phyloP scores from a whole-genome alignment of 2,888 invertebrate genomes.

The Pachymerium ferrugineum region DNA sequence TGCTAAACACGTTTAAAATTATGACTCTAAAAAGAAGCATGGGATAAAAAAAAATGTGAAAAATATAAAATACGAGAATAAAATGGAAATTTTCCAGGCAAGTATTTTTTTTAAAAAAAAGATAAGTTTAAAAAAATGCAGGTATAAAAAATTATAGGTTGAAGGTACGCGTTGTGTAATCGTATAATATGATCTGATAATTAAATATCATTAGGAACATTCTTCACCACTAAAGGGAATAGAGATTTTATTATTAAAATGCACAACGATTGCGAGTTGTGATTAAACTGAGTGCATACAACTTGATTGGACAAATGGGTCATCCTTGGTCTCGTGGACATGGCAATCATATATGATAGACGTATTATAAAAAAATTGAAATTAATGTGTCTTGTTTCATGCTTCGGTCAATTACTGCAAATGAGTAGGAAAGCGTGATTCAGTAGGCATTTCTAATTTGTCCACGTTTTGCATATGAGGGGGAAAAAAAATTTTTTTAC shows the following conservation, averaged over 20 bases:
- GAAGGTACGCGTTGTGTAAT: too few species aligned
- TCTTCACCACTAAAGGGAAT: not conserved
- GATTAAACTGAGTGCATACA: not conserved
- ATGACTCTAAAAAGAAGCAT: not conserved
- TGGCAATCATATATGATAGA: not conserved
- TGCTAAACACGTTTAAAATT: not conserved
- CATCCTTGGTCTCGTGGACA: constrained; percentile 19
- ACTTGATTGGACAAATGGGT: constrained; percentile 19
- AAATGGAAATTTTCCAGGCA: too few species aligned
- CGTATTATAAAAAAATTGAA: not conserved
- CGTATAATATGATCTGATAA: not conserved
- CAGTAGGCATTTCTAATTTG: constrained; percentile 3
- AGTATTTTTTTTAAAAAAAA: too few species aligned
- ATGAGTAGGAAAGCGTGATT: not conserved
- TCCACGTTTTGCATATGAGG: not conserved
- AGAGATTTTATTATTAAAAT: not conserved
- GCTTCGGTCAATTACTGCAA: not conserved
- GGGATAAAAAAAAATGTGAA: not conserved
- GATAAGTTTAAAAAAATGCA: too few species aligned
- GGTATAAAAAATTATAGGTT: too few species aligned
- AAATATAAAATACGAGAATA: too few species aligned
- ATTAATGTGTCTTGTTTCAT: too few species aligned
- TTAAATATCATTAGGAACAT: not conserved
- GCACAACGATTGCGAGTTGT: not conserved
- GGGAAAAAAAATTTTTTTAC: not conserved